Percentiles rank a stretch among this genome's conserved stretches.
Conservation (phyloP, 1,140 invertebrate species). For the Drosophila erecta region DNA sequence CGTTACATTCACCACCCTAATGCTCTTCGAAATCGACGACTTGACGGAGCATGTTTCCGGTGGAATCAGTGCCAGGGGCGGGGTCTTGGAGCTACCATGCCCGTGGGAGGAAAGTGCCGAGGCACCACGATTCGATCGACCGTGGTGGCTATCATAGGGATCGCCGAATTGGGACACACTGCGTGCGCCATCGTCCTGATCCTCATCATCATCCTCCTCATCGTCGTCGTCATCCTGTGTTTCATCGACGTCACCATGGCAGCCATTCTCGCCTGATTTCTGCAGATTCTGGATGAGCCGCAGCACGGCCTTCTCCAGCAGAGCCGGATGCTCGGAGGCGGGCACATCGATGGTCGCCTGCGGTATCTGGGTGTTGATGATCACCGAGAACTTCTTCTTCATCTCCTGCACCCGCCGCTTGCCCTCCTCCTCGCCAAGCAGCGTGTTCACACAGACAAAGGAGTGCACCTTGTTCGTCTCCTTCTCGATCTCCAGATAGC, state of each 20-base stretch:
- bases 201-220: constrained; percentile 45
- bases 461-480: constrained; percentile 90
- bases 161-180: constrained; percentile 35
- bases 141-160: constrained; percentile 25
- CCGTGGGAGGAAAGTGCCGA: constrained; percentile 30
- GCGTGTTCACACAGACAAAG: constrained; percentile 93
- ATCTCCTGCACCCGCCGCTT: constrained; percentile 88
- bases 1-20: constrained; percentile 75
- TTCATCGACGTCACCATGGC: constrained; percentile 38
- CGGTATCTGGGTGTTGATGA: constrained; percentile 85
- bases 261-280: constrained; percentile 63
- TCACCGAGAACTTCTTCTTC: constrained; percentile 89
- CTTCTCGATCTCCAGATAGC: constrained; percentile 91
- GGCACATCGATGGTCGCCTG: constrained; percentile 85
- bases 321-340: constrained; percentile 88
- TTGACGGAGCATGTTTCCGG: constrained; percentile 85
- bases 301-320: constrained; percentile 88
- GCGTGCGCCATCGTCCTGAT: constrained; percentile 40
- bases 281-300: constrained; percentile 88
- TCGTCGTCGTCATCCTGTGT: constrained; percentile 49
- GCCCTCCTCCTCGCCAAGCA: constrained; percentile 90
- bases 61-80: constrained; percentile 85
- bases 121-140: constrained; percentile 25
- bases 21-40: constrained; percentile 85
- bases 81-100: constrained; percentile 62